phyloP scores from a whole-genome alignment of 2,888 invertebrate genomes.

The Drosophila imparisetae region DNA sequence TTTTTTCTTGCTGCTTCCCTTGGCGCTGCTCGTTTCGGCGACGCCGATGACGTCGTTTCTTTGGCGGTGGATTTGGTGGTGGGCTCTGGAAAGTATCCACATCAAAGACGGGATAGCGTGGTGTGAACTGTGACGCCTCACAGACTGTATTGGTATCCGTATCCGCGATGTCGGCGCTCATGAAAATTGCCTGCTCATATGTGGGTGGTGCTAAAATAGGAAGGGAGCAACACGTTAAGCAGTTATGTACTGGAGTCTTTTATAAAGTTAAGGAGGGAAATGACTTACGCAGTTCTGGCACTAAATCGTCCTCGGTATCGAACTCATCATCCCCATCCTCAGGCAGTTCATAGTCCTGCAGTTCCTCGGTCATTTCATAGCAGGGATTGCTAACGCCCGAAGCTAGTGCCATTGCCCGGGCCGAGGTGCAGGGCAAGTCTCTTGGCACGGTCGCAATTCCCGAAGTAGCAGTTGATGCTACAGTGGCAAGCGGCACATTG shows the following conservation, averaged over 20 bases:
- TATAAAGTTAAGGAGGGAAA: neutral
- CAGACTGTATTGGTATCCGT: slow-evolving; percentile 79
- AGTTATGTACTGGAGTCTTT: neutral
- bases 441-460: slow-evolving; percentile 43
- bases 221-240: neutral
- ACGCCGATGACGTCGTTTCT: slow-evolving; percentile 65
- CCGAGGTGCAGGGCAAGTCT: slow-evolving; percentile 79
- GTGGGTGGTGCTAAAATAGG: slow-evolving; percentile 82
- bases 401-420: slow-evolving; percentile 62
- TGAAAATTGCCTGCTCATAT: slow-evolving; percentile 84
- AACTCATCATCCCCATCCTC: slow-evolving; percentile 68
- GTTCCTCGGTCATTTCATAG: slow-evolving; percentile 56
- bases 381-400: slow-evolving; percentile 42
- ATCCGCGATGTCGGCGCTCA: slow-evolving; percentile 81
- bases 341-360: slow-evolving; percentile 62
- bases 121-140: slow-evolving; percentile 77
- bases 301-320: slow-evolving; percentile 57
- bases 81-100: slow-evolving; percentile 77
- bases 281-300: slow-evolving; percentile 71
- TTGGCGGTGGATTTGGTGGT: slow-evolving; percentile 76
- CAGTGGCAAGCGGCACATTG: slow-evolving; percentile 79
- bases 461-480: slow-evolving; percentile 9
- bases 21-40: slow-evolving; percentile 41
- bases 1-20: slow-evolving; percentile 28
- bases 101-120: slow-evolving; percentile 83